phyloP scores from a whole-genome alignment of 2,888 invertebrate species.

The Brachynemurus nebulosus region DNA sequence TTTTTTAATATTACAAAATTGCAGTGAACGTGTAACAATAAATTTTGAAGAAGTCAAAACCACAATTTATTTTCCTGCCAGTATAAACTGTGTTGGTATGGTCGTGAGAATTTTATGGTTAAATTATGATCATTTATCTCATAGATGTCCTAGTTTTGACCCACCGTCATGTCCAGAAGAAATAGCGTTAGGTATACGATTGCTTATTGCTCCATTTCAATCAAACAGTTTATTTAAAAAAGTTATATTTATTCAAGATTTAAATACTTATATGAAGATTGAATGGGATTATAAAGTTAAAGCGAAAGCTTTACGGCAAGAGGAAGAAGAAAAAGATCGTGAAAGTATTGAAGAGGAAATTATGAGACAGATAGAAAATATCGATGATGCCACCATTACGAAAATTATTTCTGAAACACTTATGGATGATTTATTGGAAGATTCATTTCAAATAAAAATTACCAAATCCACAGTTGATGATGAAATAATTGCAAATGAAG shows the following conservation, averaged over 20 bases:
- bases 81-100: slow-evolving; percentile 30
- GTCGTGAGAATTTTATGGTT: slow-evolving; percentile 36
- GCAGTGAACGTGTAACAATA: slow-evolving; percentile 32
- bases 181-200: slow-evolving; percentile 2
- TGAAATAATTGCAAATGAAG: slow-evolving; percentile 5
- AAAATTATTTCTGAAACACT: slow-evolving; percentile 4
- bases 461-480: background rate
- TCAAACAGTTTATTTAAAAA: slow-evolving; percentile 2
- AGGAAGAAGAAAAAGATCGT: background rate
- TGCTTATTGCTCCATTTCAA: no score
- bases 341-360: slow-evolving; percentile 3
- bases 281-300: slow-evolving; percentile 27
- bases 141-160: slow-evolving; percentile 28
- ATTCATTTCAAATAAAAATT: background rate
- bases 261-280: slow-evolving; percentile 19
- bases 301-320: background rate
- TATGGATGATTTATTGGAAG: slow-evolving; percentile 3
- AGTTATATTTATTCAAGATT: slow-evolving; percentile 17
- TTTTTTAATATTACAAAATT: no score
- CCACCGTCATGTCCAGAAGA: slow-evolving; percentile 14
- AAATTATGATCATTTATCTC: slow-evolving; percentile 40
- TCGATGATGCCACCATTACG: slow-evolving; percentile 1
- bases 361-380: background rate
- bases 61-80: slow-evolving; percentile 32
- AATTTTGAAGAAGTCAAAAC: slow-evolving; percentile 32